A percentile compares a stretch with the other conserved stretches of the same genome.
phyloP scores from a whole-genome alignment of 2,797 vertebrate species.

The Danionella dracula region DNA sequence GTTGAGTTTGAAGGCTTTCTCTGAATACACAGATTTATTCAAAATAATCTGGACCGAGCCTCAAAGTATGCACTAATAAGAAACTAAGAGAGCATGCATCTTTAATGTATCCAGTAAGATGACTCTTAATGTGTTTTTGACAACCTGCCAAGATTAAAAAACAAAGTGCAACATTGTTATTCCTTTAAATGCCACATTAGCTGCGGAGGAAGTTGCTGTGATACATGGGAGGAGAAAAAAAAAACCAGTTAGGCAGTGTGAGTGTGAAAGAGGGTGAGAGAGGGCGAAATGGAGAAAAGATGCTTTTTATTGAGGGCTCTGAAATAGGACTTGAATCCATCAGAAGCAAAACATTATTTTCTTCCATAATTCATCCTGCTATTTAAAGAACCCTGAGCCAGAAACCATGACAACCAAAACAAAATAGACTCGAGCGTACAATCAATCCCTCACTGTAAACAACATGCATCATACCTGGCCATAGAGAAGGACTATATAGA shows the following conservation, averaged over 20 bases:
- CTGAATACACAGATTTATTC: background rate
- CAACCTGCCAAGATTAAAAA: slow-evolving; percentile 36
- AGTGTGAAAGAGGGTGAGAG: background rate
- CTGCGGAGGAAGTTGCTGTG: slow-evolving; percentile 28
- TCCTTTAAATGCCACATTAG: slow-evolving; percentile 30
- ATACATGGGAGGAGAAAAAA: background rate
- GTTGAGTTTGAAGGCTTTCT: slow-evolving; percentile 3
- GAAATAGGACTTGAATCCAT: background rate
- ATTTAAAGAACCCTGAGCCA: slow-evolving; percentile 31
- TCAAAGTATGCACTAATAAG: slow-evolving; percentile 17
- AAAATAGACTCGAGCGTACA: background rate
- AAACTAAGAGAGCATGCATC: slow-evolving; percentile 38
- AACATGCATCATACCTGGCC: background rate
- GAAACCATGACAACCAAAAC: slow-evolving; percentile 7
- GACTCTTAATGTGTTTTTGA: slow-evolving; percentile 42
- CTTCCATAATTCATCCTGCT: slow-evolving; percentile 1
- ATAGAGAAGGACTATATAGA: slow-evolving; percentile 1
- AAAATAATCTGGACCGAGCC: slow-evolving; percentile 5
- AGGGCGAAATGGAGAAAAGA: background rate
- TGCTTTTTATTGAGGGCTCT: slow-evolving; percentile 48
- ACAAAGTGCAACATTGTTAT: slow-evolving; percentile 36
- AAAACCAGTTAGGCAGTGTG: background rate
- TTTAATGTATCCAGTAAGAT: slow-evolving; percentile 38
- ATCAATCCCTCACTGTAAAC: background rate
- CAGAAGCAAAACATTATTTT: slow-evolving; percentile 44